Percentiles rank a stretch among this genome's conserved stretches.
phyloP scores from a whole-genome alignment of 1,140 invertebrate species.

The Archivesica marissinica region DNA sequence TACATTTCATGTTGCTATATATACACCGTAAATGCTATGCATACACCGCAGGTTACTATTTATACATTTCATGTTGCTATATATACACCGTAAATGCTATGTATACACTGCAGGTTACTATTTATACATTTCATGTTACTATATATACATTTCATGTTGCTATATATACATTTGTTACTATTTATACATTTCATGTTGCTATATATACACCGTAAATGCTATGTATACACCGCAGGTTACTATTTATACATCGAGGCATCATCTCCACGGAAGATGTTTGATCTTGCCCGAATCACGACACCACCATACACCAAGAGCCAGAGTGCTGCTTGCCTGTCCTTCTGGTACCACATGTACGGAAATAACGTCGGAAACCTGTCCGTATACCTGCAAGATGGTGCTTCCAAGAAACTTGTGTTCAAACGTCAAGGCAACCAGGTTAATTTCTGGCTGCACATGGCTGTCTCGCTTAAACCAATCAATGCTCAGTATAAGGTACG shows the following conservation, averaged over 20 bases:
- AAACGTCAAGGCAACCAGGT: slow-evolving; percentile 71
- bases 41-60: too few species aligned
- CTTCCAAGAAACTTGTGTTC: slow-evolving; percentile 61
- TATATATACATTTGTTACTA: too few species aligned
- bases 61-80: too few species aligned
- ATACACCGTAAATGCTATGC: too few species aligned
- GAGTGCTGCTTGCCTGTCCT: slow-evolving; percentile 81
- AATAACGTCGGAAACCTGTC: slow-evolving; percentile 73
- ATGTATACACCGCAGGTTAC: too few species aligned
- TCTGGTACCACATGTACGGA: slow-evolving; percentile 93
- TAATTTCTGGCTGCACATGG: slow-evolving; percentile 76
- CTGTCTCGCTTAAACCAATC: slow-evolving; percentile 63
- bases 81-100: too few species aligned
- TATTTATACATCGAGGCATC: slow-evolving; percentile 82
- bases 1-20: too few species aligned
- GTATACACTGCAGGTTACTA: too few species aligned
- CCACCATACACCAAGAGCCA: slow-evolving; percentile 41
- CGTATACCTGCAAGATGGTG: slow-evolving; percentile 68
- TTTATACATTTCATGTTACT: too few species aligned
- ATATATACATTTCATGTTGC: too few species aligned
- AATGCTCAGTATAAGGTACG: slow-evolving; percentile 12
- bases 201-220: too few species aligned
- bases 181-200: too few species aligned
- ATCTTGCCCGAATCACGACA: slow-evolving; percentile 76
- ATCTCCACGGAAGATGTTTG: slow-evolving; percentile 67